A percentile compares a stretch with the other conserved stretches of the same genome.
Conservation (phyloP, 2,888 invertebrate genomes). For the Alloscopus bannaensis region DNA sequence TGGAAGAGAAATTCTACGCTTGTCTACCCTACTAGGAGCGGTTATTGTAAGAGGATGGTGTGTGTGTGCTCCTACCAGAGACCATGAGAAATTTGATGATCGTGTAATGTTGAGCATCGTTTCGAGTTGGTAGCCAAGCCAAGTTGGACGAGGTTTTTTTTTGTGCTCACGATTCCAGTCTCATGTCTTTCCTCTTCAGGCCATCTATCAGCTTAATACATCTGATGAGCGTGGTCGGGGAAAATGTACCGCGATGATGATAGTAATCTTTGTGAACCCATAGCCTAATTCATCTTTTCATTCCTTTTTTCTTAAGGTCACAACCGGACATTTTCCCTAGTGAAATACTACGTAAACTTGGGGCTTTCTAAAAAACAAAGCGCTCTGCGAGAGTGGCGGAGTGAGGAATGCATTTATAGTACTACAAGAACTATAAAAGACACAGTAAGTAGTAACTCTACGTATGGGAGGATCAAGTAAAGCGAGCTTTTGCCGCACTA, state of each 20-base stretch:
- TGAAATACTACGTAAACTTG: neutral
- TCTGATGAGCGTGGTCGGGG: neutral
- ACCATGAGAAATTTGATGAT: neutral
- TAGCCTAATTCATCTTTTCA: conserved; percentile 40
- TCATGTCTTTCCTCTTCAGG: conserved; percentile 1
- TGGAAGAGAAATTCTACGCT: neutral
- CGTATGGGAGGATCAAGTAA: neutral
- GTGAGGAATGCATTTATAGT: neutral
- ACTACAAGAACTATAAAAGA: neutral
- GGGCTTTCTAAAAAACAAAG: neutral
- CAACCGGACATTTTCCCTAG: conserved; percentile 20
- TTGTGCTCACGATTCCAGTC: conserved; percentile 3
- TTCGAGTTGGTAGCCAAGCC: conserved; percentile 2
- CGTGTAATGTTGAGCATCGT: neutral
- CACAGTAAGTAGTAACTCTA: neutral
- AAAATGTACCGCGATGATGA: conserved; percentile 35
- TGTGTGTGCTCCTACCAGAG: neutral
- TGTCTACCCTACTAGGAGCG: neutral
- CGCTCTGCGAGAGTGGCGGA: neutral
- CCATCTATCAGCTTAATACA: conserved; percentile 8
- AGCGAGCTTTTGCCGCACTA: neutral
- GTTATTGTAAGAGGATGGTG: neutral
- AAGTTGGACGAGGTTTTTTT: conserved; percentile 20
- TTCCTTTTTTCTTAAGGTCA: conserved; percentile 3
- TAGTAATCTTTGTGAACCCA: conserved; percentile 32